Conservation (phyloP, 2,797 vertebrate genomes). For the Mionectes olivaceus region DNA sequence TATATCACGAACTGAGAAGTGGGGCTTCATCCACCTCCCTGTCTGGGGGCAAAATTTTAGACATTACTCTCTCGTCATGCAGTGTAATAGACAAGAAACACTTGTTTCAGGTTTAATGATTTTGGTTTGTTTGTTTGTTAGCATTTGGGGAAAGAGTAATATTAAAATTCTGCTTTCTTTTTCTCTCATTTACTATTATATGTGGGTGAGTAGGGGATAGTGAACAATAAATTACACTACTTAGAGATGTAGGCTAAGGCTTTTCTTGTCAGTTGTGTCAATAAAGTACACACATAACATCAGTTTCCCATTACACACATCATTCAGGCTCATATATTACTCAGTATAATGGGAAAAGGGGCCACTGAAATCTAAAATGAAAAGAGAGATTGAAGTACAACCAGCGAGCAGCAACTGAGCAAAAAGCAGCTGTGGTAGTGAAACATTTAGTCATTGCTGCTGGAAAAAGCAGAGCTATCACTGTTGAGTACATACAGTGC, state of each 20-base stretch:
- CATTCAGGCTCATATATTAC: slow-evolving; percentile 76
- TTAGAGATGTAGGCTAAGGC: slow-evolving; percentile 66
- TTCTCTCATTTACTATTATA: slow-evolving; percentile 66
- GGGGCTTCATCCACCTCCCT: background rate
- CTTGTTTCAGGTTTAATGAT: slow-evolving; percentile 34
- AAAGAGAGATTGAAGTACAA: slow-evolving; percentile 76
- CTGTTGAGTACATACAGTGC: slow-evolving; percentile 14
- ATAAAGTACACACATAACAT: slow-evolving; percentile 74
- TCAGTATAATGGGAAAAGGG: slow-evolving; percentile 72
- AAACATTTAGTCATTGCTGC: slow-evolving; percentile 59
- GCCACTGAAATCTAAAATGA: slow-evolving; percentile 69
- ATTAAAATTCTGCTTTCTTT: slow-evolving; percentile 55
- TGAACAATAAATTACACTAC: slow-evolving; percentile 75
- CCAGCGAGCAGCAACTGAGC: slow-evolving; percentile 49
- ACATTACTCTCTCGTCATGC: background rate
- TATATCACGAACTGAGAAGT: background rate
- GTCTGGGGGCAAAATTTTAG: background rate
- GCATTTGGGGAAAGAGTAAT: slow-evolving; percentile 39
- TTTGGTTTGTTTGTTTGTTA: background rate
- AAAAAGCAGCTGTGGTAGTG: slow-evolving; percentile 38
- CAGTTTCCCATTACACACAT: slow-evolving; percentile 76
- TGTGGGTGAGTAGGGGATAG: slow-evolving; percentile 55
- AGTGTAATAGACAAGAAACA: background rate
- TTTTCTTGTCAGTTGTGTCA: slow-evolving; percentile 69
- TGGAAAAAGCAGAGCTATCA: slow-evolving; percentile 37